Evolutionary conservation across 2,797 vertebrate species (phyloP).

Genomic region (Ctenochaetus hawaiiensis): DNA sequence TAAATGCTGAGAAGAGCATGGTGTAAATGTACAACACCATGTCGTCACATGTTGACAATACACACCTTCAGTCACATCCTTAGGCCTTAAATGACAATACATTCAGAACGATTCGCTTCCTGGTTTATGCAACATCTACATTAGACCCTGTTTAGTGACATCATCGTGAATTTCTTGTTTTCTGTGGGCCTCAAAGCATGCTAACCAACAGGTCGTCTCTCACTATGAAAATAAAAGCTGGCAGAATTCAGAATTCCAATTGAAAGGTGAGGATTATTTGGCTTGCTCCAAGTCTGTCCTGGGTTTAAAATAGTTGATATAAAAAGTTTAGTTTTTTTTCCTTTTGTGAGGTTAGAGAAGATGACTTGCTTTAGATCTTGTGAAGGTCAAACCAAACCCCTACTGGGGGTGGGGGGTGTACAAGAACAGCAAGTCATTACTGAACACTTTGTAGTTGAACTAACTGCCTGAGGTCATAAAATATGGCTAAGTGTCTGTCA

Average conservation of each 20-base stretch:
- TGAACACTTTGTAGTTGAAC: constrained; percentile 73
- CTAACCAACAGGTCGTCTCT: constrained; percentile 45
- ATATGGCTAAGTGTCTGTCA: constrained; percentile 84
- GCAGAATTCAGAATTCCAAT: constrained; percentile 78
- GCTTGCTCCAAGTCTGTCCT: constrained; percentile 81
- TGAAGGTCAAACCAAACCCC: constrained; percentile 62
- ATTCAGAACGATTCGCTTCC: constrained; percentile 76
- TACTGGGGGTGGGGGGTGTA: constrained; percentile 41
- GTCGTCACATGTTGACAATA: constrained; percentile 38
- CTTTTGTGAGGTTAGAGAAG: constrained; percentile 78
- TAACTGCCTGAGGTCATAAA: constrained; percentile 85
- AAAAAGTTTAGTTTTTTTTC: constrained; percentile 61
- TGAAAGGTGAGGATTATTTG: constrained; percentile 78
- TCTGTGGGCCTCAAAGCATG: constrained; percentile 47
- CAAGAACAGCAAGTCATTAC: constrained; percentile 67
- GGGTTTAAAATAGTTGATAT: constrained; percentile 78
- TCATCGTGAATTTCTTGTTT: constrained; percentile 62
- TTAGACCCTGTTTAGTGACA: constrained; percentile 79
- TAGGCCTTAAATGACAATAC: constrained; percentile 76
- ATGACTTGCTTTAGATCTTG: constrained; percentile 68
- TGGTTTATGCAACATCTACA: constrained; percentile 45
- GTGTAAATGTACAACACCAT: constrained; percentile 34
- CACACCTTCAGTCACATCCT: constrained; percentile 56
- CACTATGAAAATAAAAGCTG: constrained; percentile 57
- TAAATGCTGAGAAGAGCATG: constrained; percentile 52